These are phyloP conservation scores for Leucoraja erinaceus DNA, from an alignment of 2,113 vertebrate genomes.

Conservation along the genomic window DNA sequence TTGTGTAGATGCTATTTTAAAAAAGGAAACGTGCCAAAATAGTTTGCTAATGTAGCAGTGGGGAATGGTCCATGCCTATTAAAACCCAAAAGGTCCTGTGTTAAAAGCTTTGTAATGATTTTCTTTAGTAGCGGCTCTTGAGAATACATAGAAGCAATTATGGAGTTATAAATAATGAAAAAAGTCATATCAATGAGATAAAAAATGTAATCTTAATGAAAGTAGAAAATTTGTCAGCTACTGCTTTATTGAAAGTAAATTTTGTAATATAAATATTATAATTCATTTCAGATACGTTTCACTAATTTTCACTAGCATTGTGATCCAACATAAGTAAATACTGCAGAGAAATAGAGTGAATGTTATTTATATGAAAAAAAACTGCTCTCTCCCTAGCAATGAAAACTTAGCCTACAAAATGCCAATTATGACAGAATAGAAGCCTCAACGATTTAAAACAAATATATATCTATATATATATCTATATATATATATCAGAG, in stretches of 20 bases:
- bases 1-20: background rate
- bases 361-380: background rate
- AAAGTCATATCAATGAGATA: background rate
- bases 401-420: background rate
- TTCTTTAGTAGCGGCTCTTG: background rate
- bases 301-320: background rate
- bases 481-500: background rate
- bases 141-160: background rate
- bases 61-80: background rate
- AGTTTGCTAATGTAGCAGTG: slow-evolving; percentile 13
- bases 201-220: background rate
- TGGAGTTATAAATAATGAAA: slow-evolving; percentile 18
- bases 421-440: too few species aligned
- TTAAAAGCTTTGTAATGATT: slow-evolving; percentile 37
- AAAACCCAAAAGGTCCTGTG: background rate
- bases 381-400: background rate
- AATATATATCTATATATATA: too few species aligned
- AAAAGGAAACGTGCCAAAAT: slow-evolving; percentile 15
- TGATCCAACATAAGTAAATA: background rate
- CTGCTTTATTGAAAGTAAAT: background rate
- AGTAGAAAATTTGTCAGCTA: background rate
- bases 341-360: background rate
- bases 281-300: background rate
- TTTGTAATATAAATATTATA: background rate
- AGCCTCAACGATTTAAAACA: too few species aligned